phyloP scores from a whole-genome alignment of 2,113 vertebrate species.

The Ctenodactylus gundi region DNA sequence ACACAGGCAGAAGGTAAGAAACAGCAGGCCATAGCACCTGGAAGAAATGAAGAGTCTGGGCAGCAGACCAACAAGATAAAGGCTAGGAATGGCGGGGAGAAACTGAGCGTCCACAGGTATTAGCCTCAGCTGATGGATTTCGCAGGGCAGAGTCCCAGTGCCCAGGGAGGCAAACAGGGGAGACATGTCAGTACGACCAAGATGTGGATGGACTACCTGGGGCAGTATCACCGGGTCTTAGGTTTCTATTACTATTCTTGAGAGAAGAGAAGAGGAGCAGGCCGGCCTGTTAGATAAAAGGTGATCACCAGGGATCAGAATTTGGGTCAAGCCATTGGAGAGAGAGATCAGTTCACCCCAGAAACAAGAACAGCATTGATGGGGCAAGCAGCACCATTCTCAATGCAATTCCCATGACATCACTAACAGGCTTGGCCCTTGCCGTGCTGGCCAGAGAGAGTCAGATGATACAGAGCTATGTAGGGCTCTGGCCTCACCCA shows the following conservation, averaged over 20 bases:
- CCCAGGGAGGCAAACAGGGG: background rate
- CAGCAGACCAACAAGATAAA: background rate
- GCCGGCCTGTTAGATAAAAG: background rate
- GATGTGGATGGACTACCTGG: background rate
- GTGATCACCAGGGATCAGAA: slow-evolving; percentile 13
- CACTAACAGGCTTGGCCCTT: background rate
- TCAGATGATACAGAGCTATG: background rate
- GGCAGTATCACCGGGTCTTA: background rate
- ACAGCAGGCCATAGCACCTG: background rate
- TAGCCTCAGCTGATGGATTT: background rate
- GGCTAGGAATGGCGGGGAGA: background rate
- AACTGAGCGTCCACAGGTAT: background rate
- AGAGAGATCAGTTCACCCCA: slow-evolving; percentile 47
- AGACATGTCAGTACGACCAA: background rate
- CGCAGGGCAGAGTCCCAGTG: background rate
- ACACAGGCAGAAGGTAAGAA: background rate
- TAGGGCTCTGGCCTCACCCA: background rate
- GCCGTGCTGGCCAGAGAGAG: background rate
- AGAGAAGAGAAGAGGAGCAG: background rate
- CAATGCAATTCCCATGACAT: background rate
- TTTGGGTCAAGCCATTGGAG: slow-evolving; percentile 32
- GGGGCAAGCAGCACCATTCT: background rate
- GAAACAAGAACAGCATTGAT: slow-evolving; percentile 52
- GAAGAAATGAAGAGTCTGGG: background rate
- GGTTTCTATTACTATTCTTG: background rate